phyloP scores from a whole-genome alignment of 35 echinoderm and acorn worm species.

The Acanthaster planci region DNA sequence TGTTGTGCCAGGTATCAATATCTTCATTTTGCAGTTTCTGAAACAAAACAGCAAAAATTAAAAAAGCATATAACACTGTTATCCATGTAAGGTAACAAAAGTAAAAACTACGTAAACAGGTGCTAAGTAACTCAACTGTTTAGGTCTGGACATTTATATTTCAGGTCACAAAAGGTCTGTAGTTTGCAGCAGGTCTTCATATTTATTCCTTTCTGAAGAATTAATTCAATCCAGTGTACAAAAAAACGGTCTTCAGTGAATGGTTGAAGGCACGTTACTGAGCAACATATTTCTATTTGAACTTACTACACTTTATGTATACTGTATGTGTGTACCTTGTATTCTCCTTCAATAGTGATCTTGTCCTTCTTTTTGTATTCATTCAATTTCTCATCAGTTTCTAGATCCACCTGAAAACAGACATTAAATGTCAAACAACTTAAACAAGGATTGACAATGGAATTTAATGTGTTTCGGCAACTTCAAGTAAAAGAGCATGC shows the following conservation, averaged over 20 bases:
- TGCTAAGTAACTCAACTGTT: too few species aligned
- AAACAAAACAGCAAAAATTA: neutral
- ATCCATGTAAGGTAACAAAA: too few species aligned
- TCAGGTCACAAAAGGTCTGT: neutral
- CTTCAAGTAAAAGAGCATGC: too few species aligned
- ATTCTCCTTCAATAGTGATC: constrained; percentile 71
- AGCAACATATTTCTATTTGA: too few species aligned
- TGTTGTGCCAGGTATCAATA: constrained; percentile 88
- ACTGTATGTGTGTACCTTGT: constrained; percentile 68
- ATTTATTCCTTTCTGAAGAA: neutral
- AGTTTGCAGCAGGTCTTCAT: neutral
- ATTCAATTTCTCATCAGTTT: constrained; percentile 73
- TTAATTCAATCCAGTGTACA: neutral
- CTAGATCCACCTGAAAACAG: constrained; percentile 77
- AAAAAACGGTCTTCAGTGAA: neutral
- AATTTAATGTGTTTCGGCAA: neutral
- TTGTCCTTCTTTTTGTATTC: constrained; percentile 56
- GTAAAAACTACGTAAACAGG: too few species aligned
- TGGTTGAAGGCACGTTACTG: neutral
- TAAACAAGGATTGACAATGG: neutral
- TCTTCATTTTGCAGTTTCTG: constrained; percentile 71
- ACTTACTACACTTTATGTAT: too few species aligned
- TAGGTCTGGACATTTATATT: too few species aligned
- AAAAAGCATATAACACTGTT: too few species aligned
- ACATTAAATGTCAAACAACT: neutral